These are phyloP conservation scores for Cepphus grylle DNA, from an alignment of 2,113 vertebrate genomes.

Conservation along the genomic window DNA sequence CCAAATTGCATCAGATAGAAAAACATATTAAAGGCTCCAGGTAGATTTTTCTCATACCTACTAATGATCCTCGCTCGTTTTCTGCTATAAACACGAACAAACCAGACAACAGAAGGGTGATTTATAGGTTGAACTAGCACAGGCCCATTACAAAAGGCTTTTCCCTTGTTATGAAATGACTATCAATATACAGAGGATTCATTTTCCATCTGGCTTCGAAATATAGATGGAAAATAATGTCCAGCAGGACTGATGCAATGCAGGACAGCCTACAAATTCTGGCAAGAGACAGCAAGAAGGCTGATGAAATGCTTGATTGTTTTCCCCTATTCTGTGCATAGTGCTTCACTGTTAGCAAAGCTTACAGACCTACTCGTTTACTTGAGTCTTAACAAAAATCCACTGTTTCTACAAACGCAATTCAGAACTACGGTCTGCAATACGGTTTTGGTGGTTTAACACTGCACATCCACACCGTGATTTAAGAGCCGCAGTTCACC, in stretches of 20 bases:
- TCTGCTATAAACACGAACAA: neutral
- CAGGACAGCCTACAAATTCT: neutral
- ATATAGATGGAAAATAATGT: neutral
- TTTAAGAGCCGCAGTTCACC: fast-evolving
- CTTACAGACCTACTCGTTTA: neutral
- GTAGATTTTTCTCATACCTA: neutral
- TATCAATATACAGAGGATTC: neutral
- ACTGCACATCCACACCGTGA: neutral
- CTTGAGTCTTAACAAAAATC: constrained; percentile 1
- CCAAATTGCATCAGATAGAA: neutral
- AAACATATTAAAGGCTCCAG: too few species aligned
- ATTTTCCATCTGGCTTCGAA: constrained; percentile 2
- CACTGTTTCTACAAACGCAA: neutral
- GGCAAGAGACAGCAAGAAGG: constrained; percentile 3
- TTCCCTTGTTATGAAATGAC: neutral
- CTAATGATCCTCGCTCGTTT: neutral
- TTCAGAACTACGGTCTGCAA: neutral
- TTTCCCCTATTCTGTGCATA: constrained; percentile 20
- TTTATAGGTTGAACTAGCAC: neutral
- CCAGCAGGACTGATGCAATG: constrained; percentile 17
- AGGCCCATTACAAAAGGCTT: neutral
- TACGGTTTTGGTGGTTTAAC: neutral
- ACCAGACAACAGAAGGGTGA: neutral
- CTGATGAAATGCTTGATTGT: constrained; percentile 27
- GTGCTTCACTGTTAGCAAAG: neutral